These are phyloP conservation scores for Marasmarcha lunaedactyla DNA, from an alignment of 2,888 invertebrate genomes.

Conservation along the genomic window DNA sequence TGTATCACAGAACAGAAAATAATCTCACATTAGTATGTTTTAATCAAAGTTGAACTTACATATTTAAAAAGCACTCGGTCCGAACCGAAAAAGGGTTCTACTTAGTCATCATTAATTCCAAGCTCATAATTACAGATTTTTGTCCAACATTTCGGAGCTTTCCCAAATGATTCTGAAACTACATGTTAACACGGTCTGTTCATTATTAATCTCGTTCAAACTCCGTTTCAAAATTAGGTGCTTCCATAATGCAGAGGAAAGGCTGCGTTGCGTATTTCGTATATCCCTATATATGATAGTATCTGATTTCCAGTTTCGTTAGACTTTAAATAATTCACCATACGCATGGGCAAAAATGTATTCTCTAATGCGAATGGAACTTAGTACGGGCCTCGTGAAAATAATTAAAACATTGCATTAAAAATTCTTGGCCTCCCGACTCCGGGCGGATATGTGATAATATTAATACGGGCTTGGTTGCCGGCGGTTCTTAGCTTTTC, in stretches of 20 bases:
- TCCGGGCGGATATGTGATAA: conserved; percentile 65
- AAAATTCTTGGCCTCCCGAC: conserved; percentile 62
- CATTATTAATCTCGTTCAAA: conserved; percentile 8
- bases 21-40: no score
- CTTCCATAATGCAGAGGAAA: conserved; percentile 61
- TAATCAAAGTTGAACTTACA: no score
- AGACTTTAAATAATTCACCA: conserved; percentile 37
- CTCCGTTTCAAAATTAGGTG: conserved; percentile 41
- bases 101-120: conserved; percentile 1
- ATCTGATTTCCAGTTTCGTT: conserved; percentile 57
- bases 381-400: conserved; percentile 52
- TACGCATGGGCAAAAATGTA: conserved; percentile 56
- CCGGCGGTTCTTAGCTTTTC: conserved; percentile 28
- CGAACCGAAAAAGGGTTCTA: neutral
- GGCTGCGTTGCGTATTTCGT: conserved; percentile 28
- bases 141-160: neutral
- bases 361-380: conserved; percentile 69
- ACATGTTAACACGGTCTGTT: conserved; percentile 5
- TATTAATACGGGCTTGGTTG: conserved; percentile 52
- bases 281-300: neutral
- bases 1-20: no score
- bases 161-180: conserved; percentile 6
- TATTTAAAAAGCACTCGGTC: no score
- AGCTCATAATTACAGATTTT: conserved; percentile 2
- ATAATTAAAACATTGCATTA: conserved; percentile 68